Percentiles rank a stretch among this genome's conserved stretches.
These are phyloP conservation scores for Tadarida brasiliensis DNA, from an alignment of 2,797 vertebrate species.

Conservation along the genomic window DNA sequence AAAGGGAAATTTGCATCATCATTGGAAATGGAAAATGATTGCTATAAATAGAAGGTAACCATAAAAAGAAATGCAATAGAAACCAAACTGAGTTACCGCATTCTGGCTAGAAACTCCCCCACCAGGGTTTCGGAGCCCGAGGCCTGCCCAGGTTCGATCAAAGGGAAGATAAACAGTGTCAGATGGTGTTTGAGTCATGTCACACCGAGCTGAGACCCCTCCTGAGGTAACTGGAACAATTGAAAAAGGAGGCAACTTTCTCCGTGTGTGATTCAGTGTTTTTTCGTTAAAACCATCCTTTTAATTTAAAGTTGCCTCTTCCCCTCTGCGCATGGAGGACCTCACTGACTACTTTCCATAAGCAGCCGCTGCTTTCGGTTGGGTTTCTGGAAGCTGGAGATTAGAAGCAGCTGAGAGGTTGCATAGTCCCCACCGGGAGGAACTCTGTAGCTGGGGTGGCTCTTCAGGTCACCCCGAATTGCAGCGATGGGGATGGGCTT, in stretches of 20 bases:
- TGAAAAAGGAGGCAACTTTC: neutral
- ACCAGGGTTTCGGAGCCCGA: neutral
- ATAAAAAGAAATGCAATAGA: neutral
- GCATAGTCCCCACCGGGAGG: neutral
- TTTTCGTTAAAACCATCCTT: slow-evolving; percentile 19
- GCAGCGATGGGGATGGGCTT: neutral
- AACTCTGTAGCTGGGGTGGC: neutral
- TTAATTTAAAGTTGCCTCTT: slow-evolving; percentile 7
- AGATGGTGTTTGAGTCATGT: neutral
- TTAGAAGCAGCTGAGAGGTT: neutral
- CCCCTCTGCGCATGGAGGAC: rapidly evolving
- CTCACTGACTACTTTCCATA: neutral
- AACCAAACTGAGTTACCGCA: neutral
- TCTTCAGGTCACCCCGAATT: neutral
- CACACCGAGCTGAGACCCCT: neutral
- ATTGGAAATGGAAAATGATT: neutral
- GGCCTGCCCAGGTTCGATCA: neutral
- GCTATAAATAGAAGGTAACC: neutral
- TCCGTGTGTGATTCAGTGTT: neutral
- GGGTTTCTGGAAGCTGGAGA: neutral
- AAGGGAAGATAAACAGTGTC: neutral
- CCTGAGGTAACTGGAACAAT: neutral
- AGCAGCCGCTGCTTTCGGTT: neutral
- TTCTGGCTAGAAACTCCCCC: neutral
- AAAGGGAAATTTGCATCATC: neutral